A percentile compares a stretch with the other conserved stretches of the same genome.
Conservation (phyloP, 2,797 vertebrate genomes). For the Apogon hyalosoma region DNA sequence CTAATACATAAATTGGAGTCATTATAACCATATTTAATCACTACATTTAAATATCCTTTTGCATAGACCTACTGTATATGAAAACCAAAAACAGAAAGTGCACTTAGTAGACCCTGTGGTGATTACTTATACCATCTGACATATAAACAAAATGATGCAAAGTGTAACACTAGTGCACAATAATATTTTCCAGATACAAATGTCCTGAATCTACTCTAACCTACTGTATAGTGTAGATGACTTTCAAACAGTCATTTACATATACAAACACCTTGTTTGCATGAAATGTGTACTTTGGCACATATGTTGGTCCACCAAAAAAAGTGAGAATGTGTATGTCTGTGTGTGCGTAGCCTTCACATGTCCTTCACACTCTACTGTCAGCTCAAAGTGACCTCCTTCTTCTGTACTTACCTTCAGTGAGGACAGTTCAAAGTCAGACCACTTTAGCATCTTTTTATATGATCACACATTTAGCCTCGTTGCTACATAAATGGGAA, state of each 20-base stretch:
- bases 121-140: too few species aligned
- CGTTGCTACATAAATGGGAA: slow-evolving; percentile 10
- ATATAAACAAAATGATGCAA: too few species aligned
- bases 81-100: too few species aligned
- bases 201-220: not conserved
- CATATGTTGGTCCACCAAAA: not conserved
- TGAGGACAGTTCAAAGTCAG: slow-evolving; percentile 14
- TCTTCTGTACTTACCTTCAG: slow-evolving; percentile 28
- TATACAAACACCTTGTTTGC: slow-evolving; percentile 8
- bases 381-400: slow-evolving; percentile 21
- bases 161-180: not conserved
- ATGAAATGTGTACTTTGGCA: slow-evolving; percentile 9
- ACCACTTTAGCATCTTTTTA: slow-evolving; percentile 10
- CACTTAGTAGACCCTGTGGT: too few species aligned
- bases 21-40: too few species aligned
- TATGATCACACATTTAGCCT: slow-evolving; percentile 11
- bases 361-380: not conserved
- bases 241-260: not conserved
- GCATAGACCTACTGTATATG: too few species aligned
- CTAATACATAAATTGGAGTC: too few species aligned
- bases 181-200: not conserved
- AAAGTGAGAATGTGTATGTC: not conserved
- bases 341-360: not conserved
- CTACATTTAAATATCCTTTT: too few species aligned
- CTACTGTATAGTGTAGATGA: not conserved